Evolutionary conservation across 2,113 vertebrate species (phyloP), one percentile per base, ranked within the genome.

Genomic region (Peromyscus californicus): DNA sequence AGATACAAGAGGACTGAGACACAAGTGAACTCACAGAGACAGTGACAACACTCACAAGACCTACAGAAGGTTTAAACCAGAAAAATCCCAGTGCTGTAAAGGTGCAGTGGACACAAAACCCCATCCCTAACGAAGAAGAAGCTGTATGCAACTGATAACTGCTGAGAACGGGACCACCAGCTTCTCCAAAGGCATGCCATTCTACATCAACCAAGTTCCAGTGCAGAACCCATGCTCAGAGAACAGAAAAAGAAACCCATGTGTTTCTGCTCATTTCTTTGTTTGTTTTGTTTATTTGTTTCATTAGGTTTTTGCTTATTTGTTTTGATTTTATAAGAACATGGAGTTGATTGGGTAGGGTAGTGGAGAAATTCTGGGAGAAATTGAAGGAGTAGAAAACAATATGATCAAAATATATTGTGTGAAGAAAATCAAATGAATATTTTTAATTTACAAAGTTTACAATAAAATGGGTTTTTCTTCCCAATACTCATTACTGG

Each of bases 211-310:
- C 36, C 21, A 22, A 7, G 21, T 33, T 54, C 36, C 10, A 80
- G 33, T 5, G 10, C 9, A 36, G 15, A 10, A 36, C 31, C 4
- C 19, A 11, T 6, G 19, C 10, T 21, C 19, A 1, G 19, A 1
- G 48, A 33, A 59, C 33, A 24, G 4, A 82, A 13, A 54, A 59
- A n/a, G 51, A 82, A n/a, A 33, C n/a, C 5, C 42, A 51, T 48
- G 15, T 84, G 22, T 3, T 59, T 59, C 59, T 17, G 31, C 31
- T 7, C 63, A 12, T 3, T 59, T 59, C 59, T 17, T 83, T 61
- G 36, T n/a, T 39, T 39, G 22, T 29, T 83, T 83, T n/a, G 19
- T n/a, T 39, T 74, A 39, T 74, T 84, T 84, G 3, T 42, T 39
- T 65, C 16, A 45, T 19, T 42, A 15, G 24, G 3, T 13, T 29